Base-by-base conservation (phyloP, 1,140 invertebrate genomes). In the Diabrotica undecimpunctata region DNA sequence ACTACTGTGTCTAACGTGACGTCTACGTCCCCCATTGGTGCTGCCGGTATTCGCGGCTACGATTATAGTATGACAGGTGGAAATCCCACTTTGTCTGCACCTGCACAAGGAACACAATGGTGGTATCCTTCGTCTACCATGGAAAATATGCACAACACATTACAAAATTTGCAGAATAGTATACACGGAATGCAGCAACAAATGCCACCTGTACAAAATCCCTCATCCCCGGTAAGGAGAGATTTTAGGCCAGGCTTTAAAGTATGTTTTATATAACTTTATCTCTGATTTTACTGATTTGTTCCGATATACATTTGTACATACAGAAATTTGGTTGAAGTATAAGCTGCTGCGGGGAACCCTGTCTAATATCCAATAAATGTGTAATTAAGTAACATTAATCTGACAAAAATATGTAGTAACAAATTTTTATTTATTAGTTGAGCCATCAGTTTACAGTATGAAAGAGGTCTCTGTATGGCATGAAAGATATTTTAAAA, bases 31-130 rank as follows among this genome's bases (percentile, higher is more conserved):
- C 78, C 80, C 67, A 64, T 71, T 11, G 68, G 69, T 35, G 66
- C 72, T 14, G 66, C 68, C 35, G 69, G 66, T 59, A 72, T 69
- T 66, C 68, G 74, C 64, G 78, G 80, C 64, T 87, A 87, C 79
- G 86, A 87, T 75, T 87, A 87, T 72, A 81, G 86, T 75, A 79
- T 86, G 72, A 83, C 82, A 71, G 82, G 77, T 56, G 77, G 76
- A 46, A 76, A 73, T 65, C 64, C 73, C 8, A 76, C 79, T 5
- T 80, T 79, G 62, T 77, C 78, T 52, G 79, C 80, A 52, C 82
- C 84, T 36, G 81, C 84, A 50, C 83, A 85, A 62, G 84, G 83
- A 65, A 82, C 85, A 12, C 86, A 87, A 76, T 88, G 87, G 87
- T 88, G 87, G 87, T 87, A 87, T 76, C 79, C 81, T 65, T 79